Conservation (phyloP, 2,797 vertebrate genomes). For the Heteromormyrus szaboi region DNA sequence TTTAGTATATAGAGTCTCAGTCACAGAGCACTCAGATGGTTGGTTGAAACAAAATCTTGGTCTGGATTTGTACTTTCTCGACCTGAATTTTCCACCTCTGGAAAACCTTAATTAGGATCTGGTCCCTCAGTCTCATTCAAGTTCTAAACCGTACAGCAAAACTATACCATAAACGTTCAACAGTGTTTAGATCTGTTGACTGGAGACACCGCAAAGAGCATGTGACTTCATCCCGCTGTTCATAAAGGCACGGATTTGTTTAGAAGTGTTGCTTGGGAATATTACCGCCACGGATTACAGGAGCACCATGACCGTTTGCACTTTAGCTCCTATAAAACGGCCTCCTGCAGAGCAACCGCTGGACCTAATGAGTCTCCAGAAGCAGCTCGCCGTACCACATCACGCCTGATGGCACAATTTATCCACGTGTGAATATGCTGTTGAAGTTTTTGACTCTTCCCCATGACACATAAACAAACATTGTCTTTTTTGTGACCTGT, state of each 20-base stretch:
- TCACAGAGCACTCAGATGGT: not conserved
- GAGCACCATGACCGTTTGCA: not conserved
- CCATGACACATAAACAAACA: not conserved
- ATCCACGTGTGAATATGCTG: not conserved
- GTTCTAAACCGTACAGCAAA: not conserved
- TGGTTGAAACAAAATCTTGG: not conserved
- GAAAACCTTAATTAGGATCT: not conserved
- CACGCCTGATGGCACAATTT: not conserved
- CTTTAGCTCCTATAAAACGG: not conserved
- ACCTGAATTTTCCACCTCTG: not conserved
- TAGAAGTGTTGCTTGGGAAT: not conserved
- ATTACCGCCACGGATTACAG: not conserved
- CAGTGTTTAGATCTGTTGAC: not conserved
- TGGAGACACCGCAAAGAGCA: not conserved
- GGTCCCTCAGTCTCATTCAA: not conserved
- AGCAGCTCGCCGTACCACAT: not conserved
- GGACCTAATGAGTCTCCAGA: not conserved
- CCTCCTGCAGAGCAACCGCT: not conserved
- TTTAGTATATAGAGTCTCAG: not conserved
- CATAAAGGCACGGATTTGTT: not conserved
- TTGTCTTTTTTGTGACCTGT: not conserved
- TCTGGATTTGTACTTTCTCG: not conserved
- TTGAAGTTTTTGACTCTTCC: not conserved
- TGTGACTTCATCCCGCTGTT: not conserved
- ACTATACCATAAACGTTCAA: not conserved